phyloP scores from a whole-genome alignment of 2,797 vertebrate genomes.

The Moxostoma hubbsi region DNA sequence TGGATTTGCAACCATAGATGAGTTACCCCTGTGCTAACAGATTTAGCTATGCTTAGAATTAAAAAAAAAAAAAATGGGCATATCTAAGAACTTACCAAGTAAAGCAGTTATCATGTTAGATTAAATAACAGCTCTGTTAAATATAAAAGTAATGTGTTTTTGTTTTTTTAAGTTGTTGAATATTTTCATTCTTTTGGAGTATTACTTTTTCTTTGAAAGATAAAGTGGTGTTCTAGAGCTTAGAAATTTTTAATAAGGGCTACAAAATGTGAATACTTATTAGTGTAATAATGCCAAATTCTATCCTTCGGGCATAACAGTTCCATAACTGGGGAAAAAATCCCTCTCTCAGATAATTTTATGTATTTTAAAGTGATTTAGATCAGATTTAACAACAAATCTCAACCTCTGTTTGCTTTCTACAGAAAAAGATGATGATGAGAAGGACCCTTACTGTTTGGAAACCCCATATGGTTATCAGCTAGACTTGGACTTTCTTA shows the following conservation, averaged over 20 bases:
- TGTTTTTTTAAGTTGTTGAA: not conserved
- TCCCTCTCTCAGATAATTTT: not conserved
- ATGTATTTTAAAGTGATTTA: not conserved
- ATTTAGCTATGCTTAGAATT: slow-evolving; percentile 14
- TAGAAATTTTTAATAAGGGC: no score
- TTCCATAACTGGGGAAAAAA: no score
- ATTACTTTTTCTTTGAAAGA: not conserved
- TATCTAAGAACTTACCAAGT: not conserved
- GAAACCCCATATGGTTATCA: slow-evolving; percentile 98
- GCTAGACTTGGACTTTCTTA: slow-evolving; percentile 97
- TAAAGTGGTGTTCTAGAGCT: not conserved
- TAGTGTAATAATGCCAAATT: no score
- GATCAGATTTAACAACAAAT: slow-evolving; percentile 12
- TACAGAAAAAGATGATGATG: slow-evolving; percentile 76
- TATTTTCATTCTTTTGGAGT: not conserved
- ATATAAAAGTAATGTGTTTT: not conserved
- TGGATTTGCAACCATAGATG: slow-evolving; percentile 54
- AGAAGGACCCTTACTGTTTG: slow-evolving; percentile 89
- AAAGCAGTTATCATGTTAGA: not conserved
- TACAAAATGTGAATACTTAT: no score
- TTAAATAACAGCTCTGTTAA: not conserved
- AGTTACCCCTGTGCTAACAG: slow-evolving; percentile 41
- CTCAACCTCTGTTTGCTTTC: not conserved
- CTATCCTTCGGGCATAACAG: not conserved
- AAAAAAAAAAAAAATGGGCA: not conserved